A percentile compares a stretch with the other conserved stretches of the same genome.
Evolutionary conservation across 2,888 invertebrate species (phyloP).

Genomic region (Endomychus coccineus): DNA sequence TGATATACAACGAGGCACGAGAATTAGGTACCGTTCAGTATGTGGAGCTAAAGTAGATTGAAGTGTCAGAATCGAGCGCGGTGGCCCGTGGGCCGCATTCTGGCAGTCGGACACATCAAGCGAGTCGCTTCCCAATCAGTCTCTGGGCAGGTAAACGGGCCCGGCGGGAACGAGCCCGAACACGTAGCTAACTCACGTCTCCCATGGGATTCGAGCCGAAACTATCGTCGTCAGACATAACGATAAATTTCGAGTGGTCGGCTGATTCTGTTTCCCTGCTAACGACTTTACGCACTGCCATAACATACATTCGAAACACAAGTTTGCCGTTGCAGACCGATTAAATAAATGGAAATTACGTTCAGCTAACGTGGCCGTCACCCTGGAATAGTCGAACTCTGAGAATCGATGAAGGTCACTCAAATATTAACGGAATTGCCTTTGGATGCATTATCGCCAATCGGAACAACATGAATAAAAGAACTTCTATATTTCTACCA

Average conservation of each 20-base stretch:
- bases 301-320: constrained; percentile 31
- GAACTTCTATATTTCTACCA: no score
- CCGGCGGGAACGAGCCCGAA: constrained; percentile 36
- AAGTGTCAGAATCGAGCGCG: no score
- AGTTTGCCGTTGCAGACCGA: constrained; percentile 17
- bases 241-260: constrained; percentile 37
- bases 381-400: no score
- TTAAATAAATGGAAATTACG: constrained; percentile 26
- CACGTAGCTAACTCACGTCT: constrained; percentile 44
- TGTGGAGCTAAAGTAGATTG: no score
- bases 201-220: constrained; percentile 33
- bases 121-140: constrained; percentile 42
- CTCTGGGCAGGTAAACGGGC: constrained; percentile 45
- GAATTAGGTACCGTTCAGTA: no score
- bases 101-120: no score
- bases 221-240: constrained; percentile 36
- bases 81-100: no score
- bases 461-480: no score
- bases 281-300: constrained; percentile 37
- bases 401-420: no score
- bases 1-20: no score
- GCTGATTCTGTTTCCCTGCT: constrained; percentile 15
- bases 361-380: constrained; percentile 9
- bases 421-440: no score
- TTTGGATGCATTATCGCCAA: no score